phyloP scores from a whole-genome alignment of 2,888 invertebrate species.

The Eupithecia abbreviata region DNA sequence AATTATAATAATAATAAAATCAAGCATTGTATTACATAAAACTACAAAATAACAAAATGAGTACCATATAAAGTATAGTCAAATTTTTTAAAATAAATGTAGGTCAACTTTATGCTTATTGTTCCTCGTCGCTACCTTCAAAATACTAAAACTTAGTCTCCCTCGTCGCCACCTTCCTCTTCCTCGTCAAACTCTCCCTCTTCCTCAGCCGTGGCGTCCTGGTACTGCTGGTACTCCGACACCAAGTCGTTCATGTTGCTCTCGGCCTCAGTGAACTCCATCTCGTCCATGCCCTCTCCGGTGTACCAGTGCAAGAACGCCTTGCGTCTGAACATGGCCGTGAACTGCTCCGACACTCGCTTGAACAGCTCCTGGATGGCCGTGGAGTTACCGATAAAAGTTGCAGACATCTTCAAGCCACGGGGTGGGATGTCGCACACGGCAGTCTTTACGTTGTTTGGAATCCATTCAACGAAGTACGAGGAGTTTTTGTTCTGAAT shows the following conservation, averaged over 20 bases:
- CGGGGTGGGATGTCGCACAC: constrained; percentile 90
- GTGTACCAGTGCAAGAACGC: constrained; percentile 93
- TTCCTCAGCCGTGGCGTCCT: constrained; percentile 84
- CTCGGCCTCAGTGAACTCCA: constrained; percentile 98
- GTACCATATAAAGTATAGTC: not conserved
- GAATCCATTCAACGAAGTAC: constrained; percentile 90
- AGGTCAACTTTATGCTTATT: not conserved
- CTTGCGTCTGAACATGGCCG: constrained; percentile 92
- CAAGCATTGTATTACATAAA: not conserved
- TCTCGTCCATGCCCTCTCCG: constrained; percentile 95
- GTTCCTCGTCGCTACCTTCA: not conserved
- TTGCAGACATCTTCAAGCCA: constrained; percentile 91
- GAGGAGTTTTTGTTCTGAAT: constrained; percentile 89
- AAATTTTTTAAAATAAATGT: not conserved
- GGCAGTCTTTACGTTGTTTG: constrained; percentile 90
- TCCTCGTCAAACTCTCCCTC: constrained; percentile 84
- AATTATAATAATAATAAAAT: not conserved
- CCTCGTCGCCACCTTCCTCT: constrained; percentile 85
- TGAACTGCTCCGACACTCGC: constrained; percentile 89
- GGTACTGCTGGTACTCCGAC: constrained; percentile 91
- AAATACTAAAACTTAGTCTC: constrained; percentile 67
- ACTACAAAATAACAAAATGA: not conserved
- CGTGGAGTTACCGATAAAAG: constrained; percentile 91
- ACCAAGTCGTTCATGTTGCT: constrained; percentile 96
- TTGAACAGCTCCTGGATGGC: constrained; percentile 91